Base-by-base conservation (phyloP, 2,888 invertebrate species). In the Drosophila cognata region DNA sequence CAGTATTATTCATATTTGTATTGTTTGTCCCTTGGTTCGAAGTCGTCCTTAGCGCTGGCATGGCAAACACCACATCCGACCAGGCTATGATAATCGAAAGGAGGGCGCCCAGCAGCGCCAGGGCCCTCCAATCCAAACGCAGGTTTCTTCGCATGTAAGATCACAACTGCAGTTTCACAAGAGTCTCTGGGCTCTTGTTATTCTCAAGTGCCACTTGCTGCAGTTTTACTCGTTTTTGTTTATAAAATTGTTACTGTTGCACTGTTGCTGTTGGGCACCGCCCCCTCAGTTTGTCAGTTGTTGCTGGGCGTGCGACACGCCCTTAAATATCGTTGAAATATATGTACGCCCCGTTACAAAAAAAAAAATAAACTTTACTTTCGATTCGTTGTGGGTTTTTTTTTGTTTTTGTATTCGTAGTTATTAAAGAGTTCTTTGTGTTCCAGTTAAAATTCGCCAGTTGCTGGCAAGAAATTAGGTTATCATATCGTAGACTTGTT, bases 51-150 rank as follows among this genome's bases (percentile, higher is more conserved):
- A 73, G 81, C 58, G 91, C 89, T 81, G 92, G 92, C 92, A 92
- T 92, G 66, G 92, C 92, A 71, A 83, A 92, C 68, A 88, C 92
- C 88, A 91, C 84, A 69, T 79, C 81, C 81, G 91, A 90, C 93
- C 93, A 93, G 82, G 91, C 90, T 80, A 92, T 89, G 71, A 92
- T 89, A 77, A 92, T 88, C 89, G 92, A 89, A 74, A 93, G 93
- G 93, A 93, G 93, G 93, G 93, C 93, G 91, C 93, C 93, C 91
- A 92, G 92, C 92, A 92, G 89, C 84, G 94, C 94, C 91, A 93
- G 94, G 93, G 94, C 93, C 92, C 92, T 91, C 91, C 92, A 91
- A 84, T 89, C 90, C 87, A 92, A 89, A 83, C 92, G 92, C 87
- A 91, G 92, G 88, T 90, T 92, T 90, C 91, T 92, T 90, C 92